Base-by-base conservation (phyloP, 2,888 invertebrate genomes). In the Phortica okadai region DNA sequence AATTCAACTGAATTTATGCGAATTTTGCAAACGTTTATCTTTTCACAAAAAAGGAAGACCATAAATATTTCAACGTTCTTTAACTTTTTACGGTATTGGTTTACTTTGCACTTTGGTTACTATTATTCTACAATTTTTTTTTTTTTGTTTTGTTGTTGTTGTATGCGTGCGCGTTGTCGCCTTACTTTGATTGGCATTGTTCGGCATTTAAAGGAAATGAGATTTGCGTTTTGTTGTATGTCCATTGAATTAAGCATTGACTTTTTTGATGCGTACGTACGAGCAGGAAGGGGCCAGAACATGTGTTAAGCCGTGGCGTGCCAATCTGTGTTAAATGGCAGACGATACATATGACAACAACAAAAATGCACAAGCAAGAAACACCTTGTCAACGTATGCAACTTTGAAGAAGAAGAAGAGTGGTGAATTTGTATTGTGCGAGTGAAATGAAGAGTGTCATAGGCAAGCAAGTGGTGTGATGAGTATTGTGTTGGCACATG, bases 11-110 rank as follows among this genome's bases (percentile, higher is more conserved):
- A n/a, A 16, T 16, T 14, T 21, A 14, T 16, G 21, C 7, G 14
- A 41, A 66, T 41, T 41, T 66, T 42, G 11, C 14, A 50, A 11
- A 50, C 56, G 41, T 33, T 74, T 64, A 33, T 33, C 33, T 33
- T 33, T 33, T 33, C 33, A 33, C 85, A 87, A 84, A 76, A 87
- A 87, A 86, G 78, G 81, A 88, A 86, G 82, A 87, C 87, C 88
- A 72, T n/a, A 66, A 66, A 66, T 66, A 66, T 66, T 66, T 59
- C 59, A 14, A 50, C 50, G 50, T 50, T 14, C 50, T 50, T 50
- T 33, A 33, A 33, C 33, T 33, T 33, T 33, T 4, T 33, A 33
- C 33, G 33, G 33, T 33, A 33, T 33, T 33, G 33, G 33, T 33
- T 33, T 33, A 33, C 33, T 33, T 33, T 4, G 33, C 33, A 33